Evolutionary conservation across 2,888 invertebrate genomes (phyloP).

Genomic region (Bellardia pandia): DNA sequence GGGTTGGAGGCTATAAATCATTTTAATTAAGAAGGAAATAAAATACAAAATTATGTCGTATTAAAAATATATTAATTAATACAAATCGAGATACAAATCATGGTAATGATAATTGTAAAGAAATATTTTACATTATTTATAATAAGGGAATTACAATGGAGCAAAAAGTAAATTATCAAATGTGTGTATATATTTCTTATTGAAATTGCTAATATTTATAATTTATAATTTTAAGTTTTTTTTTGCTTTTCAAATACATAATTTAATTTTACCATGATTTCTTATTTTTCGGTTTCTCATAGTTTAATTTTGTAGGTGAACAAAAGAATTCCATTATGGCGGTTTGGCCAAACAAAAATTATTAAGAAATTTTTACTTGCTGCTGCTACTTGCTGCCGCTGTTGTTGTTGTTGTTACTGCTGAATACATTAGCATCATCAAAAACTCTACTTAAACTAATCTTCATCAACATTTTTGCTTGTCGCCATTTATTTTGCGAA

Average conservation of each 20-base stretch:
- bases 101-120: neutral
- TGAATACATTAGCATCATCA: constrained; percentile 63
- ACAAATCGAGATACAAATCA: constrained; percentile 40
- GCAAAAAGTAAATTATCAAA: too few species aligned
- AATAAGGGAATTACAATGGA: too few species aligned
- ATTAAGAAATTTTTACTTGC: constrained; percentile 12
- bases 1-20: constrained; percentile 68
- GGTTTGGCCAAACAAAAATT: neutral
- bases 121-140: neutral
- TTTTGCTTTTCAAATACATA: neutral
- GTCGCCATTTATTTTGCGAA: constrained; percentile 77
- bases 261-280: constrained; percentile 14
- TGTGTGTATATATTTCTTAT: too few species aligned
- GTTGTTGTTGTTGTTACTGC: constrained; percentile 13
- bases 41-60: constrained; percentile 65
- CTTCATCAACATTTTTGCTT: constrained; percentile 79
- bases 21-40: constrained; percentile 70
- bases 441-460: constrained; percentile 76
- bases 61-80: constrained; percentile 65
- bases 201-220: neutral
- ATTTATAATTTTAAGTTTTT: neutral
- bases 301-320: constrained; percentile 6
- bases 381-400: constrained; percentile 23
- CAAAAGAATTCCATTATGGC: constrained; percentile 53
- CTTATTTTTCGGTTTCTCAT: neutral